These are phyloP conservation scores for Catotricha subobsoleta DNA, from an alignment of 2,888 invertebrate species.

Conservation along the genomic window DNA sequence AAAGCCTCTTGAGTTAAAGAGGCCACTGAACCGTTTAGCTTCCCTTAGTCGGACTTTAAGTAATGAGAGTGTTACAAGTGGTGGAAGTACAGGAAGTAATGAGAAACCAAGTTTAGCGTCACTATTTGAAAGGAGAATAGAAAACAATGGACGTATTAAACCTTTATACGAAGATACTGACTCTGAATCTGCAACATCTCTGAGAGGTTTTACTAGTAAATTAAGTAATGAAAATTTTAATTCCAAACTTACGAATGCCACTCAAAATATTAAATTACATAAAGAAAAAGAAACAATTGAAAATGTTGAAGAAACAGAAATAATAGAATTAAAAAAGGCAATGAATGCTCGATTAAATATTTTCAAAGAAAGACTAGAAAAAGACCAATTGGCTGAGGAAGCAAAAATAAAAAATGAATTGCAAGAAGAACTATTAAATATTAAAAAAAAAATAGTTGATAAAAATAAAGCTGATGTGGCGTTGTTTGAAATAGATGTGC, in stretches of 20 bases:
- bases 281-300: conserved; percentile 13
- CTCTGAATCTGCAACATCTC: conserved; percentile 22
- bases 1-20: conserved; percentile 7
- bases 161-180: conserved; percentile 27
- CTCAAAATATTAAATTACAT: conserved; percentile 10
- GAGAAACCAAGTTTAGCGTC: not conserved
- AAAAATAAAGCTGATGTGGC: no score
- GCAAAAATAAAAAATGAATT: no score
- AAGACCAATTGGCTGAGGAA: no score
- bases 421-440: no score
- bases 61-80: no score
- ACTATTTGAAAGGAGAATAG: conserved; percentile 6
- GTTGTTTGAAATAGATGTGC: no score
- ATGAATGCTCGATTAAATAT: not conserved
- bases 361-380: no score
- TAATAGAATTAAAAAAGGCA: conserved; percentile 23
- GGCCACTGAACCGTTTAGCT: conserved; percentile 6
- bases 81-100: not conserved
- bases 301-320: conserved; percentile 21
- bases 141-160: conserved; percentile 12
- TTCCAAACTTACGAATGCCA: no score
- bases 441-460: no score
- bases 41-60: conserved; percentile 6
- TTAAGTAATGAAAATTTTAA: no score
- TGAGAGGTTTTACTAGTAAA: not conserved